Percentiles rank a stretch among this genome's conserved stretches.
Evolutionary conservation across 1,140 invertebrate genomes (phyloP).

Genomic region (Scaptomyza hsui): DNA sequence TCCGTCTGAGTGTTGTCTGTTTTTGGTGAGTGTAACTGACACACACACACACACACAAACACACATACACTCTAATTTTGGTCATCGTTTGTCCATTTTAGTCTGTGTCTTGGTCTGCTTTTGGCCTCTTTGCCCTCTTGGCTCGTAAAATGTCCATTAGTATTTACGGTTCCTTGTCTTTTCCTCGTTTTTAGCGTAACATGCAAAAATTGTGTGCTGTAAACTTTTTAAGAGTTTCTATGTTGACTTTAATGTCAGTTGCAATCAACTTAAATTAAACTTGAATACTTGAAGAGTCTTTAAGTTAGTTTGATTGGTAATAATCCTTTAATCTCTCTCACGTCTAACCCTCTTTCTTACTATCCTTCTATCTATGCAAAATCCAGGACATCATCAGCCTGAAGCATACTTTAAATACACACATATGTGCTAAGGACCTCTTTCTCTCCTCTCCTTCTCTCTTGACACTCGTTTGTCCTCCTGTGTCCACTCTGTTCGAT

Average conservation of each 20-base stretch:
- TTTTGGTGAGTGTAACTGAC: constrained; percentile 39
- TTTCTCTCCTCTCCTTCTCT: not conserved
- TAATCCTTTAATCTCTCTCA: no score
- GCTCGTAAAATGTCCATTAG: constrained; percentile 81
- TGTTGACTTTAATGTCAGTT: constrained; percentile 25
- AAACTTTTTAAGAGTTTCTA: constrained; percentile 60
- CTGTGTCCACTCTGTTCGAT: constrained; percentile 25
- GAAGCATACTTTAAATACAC: constrained; percentile 4
- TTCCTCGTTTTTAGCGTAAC: constrained; percentile 42
- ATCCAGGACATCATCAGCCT: not conserved
- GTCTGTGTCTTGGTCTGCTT: no score
- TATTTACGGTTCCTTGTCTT: constrained; percentile 65
- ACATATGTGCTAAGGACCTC: not conserved
- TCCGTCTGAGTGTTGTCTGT: constrained; percentile 29
- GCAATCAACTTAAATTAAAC: constrained; percentile 3
- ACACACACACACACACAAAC: constrained; percentile 3
- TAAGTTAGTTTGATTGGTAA: not conserved
- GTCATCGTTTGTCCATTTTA: constrained; percentile 37
- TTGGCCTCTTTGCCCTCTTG: constrained; percentile 33
- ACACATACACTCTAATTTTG: not conserved
- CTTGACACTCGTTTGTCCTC: no score
- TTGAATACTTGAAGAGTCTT: not conserved
- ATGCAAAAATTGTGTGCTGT: constrained; percentile 70
- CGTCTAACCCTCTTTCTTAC: no score
- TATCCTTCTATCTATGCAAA: constrained; percentile 2